Percentiles rank a stretch among this genome's conserved stretches.
Evolutionary conservation across 2,888 invertebrate genomes (phyloP).

Genomic region (Agriopis marginaria): DNA sequence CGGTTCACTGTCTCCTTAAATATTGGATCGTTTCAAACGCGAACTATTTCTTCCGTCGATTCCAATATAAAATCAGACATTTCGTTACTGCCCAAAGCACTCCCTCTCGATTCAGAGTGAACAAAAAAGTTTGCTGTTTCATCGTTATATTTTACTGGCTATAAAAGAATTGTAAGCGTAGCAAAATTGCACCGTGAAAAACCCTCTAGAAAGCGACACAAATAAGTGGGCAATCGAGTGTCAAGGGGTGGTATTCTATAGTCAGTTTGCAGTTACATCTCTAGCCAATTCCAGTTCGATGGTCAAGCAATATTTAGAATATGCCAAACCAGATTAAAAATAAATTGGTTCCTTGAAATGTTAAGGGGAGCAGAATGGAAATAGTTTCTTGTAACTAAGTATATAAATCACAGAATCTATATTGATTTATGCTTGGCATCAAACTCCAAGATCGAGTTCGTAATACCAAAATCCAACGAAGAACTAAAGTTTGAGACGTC

Average conservation of each 20-base stretch:
- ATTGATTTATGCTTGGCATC: no score
- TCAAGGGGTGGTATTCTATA: background rate
- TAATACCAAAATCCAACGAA: no score
- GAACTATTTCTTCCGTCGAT: constrained; percentile 22
- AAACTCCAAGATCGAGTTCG: no score
- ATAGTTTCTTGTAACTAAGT: background rate
- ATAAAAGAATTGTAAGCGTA: constrained; percentile 8
- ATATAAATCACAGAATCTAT: background rate
- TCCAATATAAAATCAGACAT: constrained; percentile 28
- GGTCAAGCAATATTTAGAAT: background rate
- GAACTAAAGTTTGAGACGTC: no score
- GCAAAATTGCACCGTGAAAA: background rate
- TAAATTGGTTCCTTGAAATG: no score
- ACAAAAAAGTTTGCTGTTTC: constrained; percentile 3
- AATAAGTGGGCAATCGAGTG: constrained; percentile 7
- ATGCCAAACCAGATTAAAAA: background rate
- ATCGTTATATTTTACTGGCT: constrained; percentile 15
- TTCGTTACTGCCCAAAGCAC: constrained; percentile 7
- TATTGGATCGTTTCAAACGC: constrained; percentile 8
- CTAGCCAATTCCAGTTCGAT: background rate
- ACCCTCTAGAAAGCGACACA: background rate
- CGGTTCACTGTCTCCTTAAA: constrained; percentile 10
- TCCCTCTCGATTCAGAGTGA: constrained; percentile 1
- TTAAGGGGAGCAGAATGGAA: background rate
- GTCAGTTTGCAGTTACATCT: background rate